phyloP scores from a whole-genome alignment of 2,797 vertebrate genomes.

The Zalophus californianus region DNA sequence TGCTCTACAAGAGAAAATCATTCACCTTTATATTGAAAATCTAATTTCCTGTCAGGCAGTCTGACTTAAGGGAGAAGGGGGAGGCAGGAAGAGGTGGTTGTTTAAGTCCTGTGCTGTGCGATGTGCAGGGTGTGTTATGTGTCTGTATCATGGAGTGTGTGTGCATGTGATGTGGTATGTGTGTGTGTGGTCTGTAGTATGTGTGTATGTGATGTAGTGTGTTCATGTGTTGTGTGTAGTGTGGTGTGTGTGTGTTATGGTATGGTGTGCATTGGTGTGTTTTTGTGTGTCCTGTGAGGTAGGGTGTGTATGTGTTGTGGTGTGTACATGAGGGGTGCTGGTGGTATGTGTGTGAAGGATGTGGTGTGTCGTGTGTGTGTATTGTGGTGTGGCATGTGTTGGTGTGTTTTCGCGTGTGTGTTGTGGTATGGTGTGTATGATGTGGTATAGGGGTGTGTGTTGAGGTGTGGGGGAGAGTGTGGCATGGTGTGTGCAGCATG shows the following conservation, averaged over 20 bases:
- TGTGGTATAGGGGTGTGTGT: not conserved
- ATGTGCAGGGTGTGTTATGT: not conserved
- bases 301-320: not conserved
- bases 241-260: too few relatives aligned
- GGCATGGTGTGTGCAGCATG: not conserved
- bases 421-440: not conserved
- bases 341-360: not conserved
- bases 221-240: too few relatives aligned
- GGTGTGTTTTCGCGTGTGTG: not conserved
- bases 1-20: not conserved
- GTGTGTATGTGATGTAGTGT: not conserved
- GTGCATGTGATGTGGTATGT: too few relatives aligned
- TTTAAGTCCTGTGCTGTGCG: fast-evolving
- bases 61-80: not conserved
- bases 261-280: too few relatives aligned
- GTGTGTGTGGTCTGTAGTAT: not conserved
- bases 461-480: not conserved
- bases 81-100: fast-evolving
- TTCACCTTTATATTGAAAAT: slow-evolving; percentile 51
- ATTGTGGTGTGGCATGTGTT: too few relatives aligned
- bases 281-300: not conserved
- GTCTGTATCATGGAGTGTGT: not conserved
- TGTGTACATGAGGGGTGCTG: not conserved
- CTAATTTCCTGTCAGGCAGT: slow-evolving; percentile 56
- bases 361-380: not conserved